phyloP scores from a whole-genome alignment of 2,888 invertebrate genomes.

The Temnothorax ravouxi region DNA sequence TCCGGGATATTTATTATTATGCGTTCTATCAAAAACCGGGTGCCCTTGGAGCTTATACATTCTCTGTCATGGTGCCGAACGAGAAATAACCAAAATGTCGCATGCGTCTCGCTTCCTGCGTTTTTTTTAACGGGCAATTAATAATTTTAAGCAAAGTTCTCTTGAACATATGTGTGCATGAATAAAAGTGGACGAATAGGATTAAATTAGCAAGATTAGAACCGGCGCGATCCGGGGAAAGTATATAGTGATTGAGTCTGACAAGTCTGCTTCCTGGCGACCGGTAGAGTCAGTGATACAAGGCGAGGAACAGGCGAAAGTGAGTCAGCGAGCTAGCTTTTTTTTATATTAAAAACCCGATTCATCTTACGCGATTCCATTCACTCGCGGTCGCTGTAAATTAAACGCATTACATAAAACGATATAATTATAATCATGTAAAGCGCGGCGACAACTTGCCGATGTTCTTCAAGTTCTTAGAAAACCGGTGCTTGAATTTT shows the following conservation, averaged over 20 bases:
- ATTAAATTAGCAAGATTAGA: conserved; percentile 1
- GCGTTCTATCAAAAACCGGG: conserved; percentile 43
- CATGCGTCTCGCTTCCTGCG: background rate
- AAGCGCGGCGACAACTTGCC: conserved; percentile 3
- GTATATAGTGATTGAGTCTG: background rate
- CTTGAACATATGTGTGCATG: background rate
- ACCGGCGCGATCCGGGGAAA: conserved; percentile 31
- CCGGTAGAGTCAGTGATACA: background rate
- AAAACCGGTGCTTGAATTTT: conserved; percentile 5
- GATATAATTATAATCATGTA: conserved; percentile 1
- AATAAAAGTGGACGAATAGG: background rate
- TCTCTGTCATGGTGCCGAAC: background rate
- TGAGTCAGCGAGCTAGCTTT: conserved; percentile 37
- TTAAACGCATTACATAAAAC: conserved; percentile 13
- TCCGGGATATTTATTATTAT: background rate
- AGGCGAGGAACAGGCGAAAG: conserved; percentile 32
- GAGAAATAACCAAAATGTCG: conserved; percentile 1
- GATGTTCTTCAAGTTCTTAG: conserved; percentile 14
- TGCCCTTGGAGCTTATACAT: conserved; percentile 42
- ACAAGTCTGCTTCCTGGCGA: conserved; percentile 35
- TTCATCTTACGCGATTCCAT: conserved; percentile 32
- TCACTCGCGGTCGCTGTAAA: conserved; percentile 19
- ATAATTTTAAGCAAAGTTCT: background rate
- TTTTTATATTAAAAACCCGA: background rate
- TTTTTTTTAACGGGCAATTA: background rate